These are phyloP conservation scores for Oithona nana DNA, from an alignment of 2,888 invertebrate genomes.

Conservation along the genomic window DNA sequence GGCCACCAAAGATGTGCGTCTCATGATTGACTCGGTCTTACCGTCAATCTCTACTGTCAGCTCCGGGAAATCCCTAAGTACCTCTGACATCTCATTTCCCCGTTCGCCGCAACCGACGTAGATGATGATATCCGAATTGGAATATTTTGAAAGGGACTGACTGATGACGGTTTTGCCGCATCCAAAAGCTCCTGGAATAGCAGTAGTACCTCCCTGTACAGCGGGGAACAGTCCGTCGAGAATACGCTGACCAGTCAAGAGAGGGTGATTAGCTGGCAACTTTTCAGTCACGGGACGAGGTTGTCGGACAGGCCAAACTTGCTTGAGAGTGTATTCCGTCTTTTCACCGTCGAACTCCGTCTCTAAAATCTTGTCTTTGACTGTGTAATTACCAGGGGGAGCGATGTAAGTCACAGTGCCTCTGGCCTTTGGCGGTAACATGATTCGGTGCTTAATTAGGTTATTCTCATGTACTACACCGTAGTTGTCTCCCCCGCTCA, in stretches of 20 bases:
- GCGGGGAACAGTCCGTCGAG: slow-evolving; percentile 44
- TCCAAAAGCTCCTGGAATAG: slow-evolving; percentile 98
- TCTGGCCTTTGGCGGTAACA: slow-evolving; percentile 80
- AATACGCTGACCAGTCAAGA: slow-evolving; percentile 93
- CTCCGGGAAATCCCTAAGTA: slow-evolving; percentile 73
- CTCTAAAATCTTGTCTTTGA: slow-evolving; percentile 90
- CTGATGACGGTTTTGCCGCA: slow-evolving; percentile 99
- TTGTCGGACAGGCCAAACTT: slow-evolving; percentile 98
- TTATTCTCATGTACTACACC: slow-evolving; percentile 93
- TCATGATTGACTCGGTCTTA: slow-evolving; percentile 92
- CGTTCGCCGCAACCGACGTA: slow-evolving; percentile 99
- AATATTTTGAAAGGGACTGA: slow-evolving; percentile 96
- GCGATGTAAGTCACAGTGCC: slow-evolving; percentile 93
- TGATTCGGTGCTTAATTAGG: slow-evolving; percentile 87
- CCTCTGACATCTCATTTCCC: slow-evolving; percentile 99
- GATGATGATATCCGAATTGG: slow-evolving; percentile 96
- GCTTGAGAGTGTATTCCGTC: slow-evolving; percentile 82
- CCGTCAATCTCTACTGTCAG: slow-evolving; percentile 93
- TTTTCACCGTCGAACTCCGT: slow-evolving; percentile 95
- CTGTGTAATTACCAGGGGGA: slow-evolving; percentile 75
- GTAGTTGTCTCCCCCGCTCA: slow-evolving; percentile 94
- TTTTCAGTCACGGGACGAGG: slow-evolving; percentile 93
- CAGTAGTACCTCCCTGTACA: slow-evolving; percentile 95
- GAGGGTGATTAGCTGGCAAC: slow-evolving; percentile 90
- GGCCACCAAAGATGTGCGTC: slow-evolving; percentile 93